A percentile compares a stretch with the other conserved stretches of the same genome.
Evolutionary conservation across 2,113 vertebrate genomes (phyloP).

Genomic region (Pachyramphus minor): DNA sequence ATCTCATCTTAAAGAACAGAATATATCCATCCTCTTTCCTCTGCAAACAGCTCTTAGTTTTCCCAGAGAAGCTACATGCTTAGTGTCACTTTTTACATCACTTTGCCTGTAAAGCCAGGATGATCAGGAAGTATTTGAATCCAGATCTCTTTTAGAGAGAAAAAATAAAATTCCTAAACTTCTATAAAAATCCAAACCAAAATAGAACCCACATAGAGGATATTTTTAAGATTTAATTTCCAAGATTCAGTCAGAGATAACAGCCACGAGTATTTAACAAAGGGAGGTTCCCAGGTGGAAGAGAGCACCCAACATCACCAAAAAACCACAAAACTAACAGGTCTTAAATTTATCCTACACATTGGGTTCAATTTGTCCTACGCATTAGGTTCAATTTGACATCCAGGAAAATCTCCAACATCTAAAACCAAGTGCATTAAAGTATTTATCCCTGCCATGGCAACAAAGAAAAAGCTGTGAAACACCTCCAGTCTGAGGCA

Average conservation of each 20-base stretch:
- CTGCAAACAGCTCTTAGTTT: background rate
- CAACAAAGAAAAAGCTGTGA: slow-evolving; percentile 31
- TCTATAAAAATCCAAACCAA: slow-evolving; percentile 24
- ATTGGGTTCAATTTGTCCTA: background rate
- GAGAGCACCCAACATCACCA: background rate
- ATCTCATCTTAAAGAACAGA: background rate
- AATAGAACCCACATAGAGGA: background rate
- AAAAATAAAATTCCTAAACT: background rate
- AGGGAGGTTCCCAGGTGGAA: background rate
- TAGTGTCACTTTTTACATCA: background rate
- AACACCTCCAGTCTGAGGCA: slow-evolving; percentile 53
- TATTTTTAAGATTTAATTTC: background rate
- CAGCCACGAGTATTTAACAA: background rate
- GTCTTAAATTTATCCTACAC: background rate
- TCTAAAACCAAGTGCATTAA: background rate
- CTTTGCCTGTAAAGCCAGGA: background rate
- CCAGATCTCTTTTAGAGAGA: background rate
- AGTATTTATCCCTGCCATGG: slow-evolving; percentile 17
- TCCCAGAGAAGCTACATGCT: background rate
- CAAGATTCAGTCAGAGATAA: background rate
- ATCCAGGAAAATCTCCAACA: slow-evolving; percentile 1
- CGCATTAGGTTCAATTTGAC: background rate
- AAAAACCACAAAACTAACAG: background rate
- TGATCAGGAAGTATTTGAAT: background rate
- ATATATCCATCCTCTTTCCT: background rate